Conservation (phyloP, 1,140 invertebrate genomes). For the Pomacea maculata region DNA sequence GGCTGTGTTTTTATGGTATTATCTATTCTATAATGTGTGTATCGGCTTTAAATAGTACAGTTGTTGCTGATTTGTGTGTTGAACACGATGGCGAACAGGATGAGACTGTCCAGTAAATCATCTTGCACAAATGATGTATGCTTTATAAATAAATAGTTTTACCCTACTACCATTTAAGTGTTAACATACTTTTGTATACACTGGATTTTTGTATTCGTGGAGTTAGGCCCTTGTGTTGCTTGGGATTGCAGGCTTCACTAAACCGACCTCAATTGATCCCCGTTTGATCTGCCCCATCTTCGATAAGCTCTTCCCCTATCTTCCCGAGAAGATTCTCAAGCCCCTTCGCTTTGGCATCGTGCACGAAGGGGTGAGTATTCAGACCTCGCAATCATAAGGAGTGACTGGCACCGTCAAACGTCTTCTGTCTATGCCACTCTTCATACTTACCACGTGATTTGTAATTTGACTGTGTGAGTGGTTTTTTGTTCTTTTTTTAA, state of each 20-base stretch:
- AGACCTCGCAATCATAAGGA: not conserved
- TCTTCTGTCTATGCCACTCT: no score
- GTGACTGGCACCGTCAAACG: not conserved
- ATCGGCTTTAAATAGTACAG: no score
- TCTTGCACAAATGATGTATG: not conserved
- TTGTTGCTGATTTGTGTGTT: no score
- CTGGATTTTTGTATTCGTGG: not conserved
- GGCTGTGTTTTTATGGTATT: no score
- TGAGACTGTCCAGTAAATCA: not conserved
- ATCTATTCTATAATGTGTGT: no score
- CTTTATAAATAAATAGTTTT: no score
- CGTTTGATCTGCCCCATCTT: slow-evolving; percentile 49
- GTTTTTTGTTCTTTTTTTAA: no score
- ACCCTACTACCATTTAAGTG: no score
- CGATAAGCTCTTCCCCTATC: slow-evolving; percentile 47
- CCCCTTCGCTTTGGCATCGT: slow-evolving; percentile 51
- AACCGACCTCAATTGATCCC: slow-evolving; percentile 41
- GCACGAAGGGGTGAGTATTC: slow-evolving; percentile 32
- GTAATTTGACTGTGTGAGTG: not conserved
- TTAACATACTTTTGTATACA: not conserved
- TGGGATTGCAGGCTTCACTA: slow-evolving; percentile 44
- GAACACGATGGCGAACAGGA: no score
- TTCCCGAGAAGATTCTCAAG: slow-evolving; percentile 48
- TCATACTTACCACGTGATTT: no score
- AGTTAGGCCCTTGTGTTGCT: not conserved